Evolutionary conservation across 2,113 vertebrate species (phyloP).

Genomic region (Cavia porcellus): DNA sequence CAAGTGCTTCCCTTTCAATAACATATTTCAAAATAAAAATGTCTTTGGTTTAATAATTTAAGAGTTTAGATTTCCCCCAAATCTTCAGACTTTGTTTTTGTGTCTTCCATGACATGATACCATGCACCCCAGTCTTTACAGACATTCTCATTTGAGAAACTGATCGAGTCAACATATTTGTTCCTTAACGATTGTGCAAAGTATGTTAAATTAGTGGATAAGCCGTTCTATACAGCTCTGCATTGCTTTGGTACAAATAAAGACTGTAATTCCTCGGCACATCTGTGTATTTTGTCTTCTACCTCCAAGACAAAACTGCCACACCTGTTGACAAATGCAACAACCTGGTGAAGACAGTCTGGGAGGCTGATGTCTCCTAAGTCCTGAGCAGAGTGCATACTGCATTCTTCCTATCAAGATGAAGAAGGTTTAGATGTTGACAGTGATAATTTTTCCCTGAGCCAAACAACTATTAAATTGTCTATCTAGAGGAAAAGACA

Average conservation of each 20-base stretch:
- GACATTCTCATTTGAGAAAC: not conserved
- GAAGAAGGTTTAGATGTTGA: constrained; percentile 22
- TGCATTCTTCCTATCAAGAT: not conserved
- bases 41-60: not conserved
- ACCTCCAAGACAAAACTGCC: not conserved
- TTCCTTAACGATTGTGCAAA: not conserved
- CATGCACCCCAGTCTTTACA: not conserved
- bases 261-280: not conserved
- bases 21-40: constrained; percentile 26
- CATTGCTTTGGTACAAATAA: not conserved
- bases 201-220: not conserved
- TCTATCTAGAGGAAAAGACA: constrained; percentile 21
- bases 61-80: not conserved
- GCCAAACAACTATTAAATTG: constrained; percentile 23
- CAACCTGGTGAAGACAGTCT: not conserved
- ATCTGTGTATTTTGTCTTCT: not conserved
- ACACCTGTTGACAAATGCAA: not conserved
- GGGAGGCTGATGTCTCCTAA: not conserved
- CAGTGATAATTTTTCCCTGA: constrained; percentile 47
- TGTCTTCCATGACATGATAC: not conserved
- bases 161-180: not conserved
- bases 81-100: not conserved
- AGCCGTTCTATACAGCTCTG: not conserved
- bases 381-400: not conserved
- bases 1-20: not conserved